A percentile compares a stretch with the other conserved stretches of the same genome.
These are phyloP conservation scores for Xerus inauris DNA, from an alignment of 2,113 vertebrate genomes.

Conservation along the genomic window DNA sequence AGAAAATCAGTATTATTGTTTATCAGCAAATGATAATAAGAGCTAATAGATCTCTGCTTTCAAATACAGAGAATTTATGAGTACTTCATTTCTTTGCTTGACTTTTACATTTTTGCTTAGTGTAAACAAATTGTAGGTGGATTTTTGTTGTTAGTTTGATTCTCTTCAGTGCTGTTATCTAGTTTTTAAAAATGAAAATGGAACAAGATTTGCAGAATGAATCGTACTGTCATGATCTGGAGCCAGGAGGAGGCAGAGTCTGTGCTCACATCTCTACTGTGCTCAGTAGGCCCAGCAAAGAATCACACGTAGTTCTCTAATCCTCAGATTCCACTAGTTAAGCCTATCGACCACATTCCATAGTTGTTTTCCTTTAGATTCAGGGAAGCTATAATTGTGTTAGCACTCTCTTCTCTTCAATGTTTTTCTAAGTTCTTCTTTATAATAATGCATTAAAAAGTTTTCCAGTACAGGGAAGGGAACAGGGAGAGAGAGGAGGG, in stretches of 20 bases:
- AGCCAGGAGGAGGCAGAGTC: background rate
- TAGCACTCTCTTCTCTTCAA: background rate
- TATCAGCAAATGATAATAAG: background rate
- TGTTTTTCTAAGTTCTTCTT: background rate
- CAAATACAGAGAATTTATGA: background rate
- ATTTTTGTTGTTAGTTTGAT: background rate
- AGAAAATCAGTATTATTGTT: background rate
- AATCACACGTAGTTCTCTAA: rapidly evolving
- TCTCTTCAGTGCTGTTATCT: background rate
- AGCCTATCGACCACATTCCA: background rate
- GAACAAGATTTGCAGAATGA: background rate
- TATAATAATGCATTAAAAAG: background rate
- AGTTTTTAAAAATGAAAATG: background rate
- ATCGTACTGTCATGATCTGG: background rate
- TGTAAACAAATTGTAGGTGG: background rate
- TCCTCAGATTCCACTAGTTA: background rate
- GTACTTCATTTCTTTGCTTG: background rate
- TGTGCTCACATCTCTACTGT: background rate
- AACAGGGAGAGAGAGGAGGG: too few species aligned
- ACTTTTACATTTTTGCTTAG: slow-evolving; percentile 22
- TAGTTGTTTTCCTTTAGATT: background rate
- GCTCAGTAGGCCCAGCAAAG: background rate
- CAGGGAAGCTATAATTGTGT: background rate
- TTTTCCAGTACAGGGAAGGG: background rate
- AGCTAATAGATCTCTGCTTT: background rate